These are phyloP conservation scores for Diceros bicornis DNA, from an alignment of 2,797 vertebrate genomes.

Conservation along the genomic window DNA sequence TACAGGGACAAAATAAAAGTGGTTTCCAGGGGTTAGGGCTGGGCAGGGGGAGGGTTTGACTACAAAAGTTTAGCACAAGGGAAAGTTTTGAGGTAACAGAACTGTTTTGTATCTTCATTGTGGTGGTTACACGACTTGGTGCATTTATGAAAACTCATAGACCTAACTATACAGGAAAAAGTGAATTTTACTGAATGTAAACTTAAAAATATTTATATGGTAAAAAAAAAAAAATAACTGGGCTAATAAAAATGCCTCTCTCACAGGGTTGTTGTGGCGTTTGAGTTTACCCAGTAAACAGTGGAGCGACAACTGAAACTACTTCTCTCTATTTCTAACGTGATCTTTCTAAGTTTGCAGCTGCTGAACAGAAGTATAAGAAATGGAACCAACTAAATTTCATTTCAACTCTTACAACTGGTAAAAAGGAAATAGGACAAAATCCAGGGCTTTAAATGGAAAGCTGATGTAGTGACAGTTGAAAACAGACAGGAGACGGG, in stretches of 20 bases:
- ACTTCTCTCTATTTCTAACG: background rate
- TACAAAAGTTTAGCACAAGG: background rate
- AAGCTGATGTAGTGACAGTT: background rate
- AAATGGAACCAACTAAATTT: conserved; percentile 17
- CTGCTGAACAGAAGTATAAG: background rate
- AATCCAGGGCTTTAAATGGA: background rate
- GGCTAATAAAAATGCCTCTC: background rate
- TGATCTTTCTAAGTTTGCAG: background rate
- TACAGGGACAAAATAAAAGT: background rate
- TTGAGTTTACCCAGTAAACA: background rate
- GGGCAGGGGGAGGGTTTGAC: background rate
- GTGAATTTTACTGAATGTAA: background rate
- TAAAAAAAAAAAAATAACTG: background rate
- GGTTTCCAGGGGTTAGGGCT: background rate
- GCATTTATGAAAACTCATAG: background rate
- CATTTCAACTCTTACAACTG: conserved; percentile 43
- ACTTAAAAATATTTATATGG: background rate
- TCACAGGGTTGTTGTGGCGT: background rate
- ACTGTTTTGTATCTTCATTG: background rate
- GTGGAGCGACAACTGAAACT: background rate
- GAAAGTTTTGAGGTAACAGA: background rate
- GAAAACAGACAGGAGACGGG: background rate
- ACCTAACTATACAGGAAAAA: background rate
- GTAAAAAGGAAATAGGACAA: background rate
- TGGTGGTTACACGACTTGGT: background rate